Percentiles rank a stretch among this genome's conserved stretches.
phyloP scores from a whole-genome alignment of 2,888 invertebrate genomes.

The Phengaris arion region DNA sequence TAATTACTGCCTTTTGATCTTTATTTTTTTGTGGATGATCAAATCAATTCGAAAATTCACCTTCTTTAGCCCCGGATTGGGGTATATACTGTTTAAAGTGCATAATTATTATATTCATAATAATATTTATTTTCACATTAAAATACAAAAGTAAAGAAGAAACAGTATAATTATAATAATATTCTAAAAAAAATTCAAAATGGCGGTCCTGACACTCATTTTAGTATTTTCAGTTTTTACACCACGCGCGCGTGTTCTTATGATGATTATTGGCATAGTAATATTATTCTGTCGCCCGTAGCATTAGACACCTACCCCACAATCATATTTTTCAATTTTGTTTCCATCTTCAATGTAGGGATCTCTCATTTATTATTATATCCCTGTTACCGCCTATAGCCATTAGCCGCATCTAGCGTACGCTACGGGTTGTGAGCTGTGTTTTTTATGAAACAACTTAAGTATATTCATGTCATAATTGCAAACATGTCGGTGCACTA shows the following conservation, averaged over 20 bases:
- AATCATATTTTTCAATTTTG: slow-evolving; percentile 4
- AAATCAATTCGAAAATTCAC: too few relatives aligned
- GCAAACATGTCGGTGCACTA: neutral
- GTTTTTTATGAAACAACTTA: neutral
- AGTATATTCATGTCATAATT: neutral
- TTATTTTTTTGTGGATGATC: too few relatives aligned
- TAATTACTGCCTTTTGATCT: too few relatives aligned
- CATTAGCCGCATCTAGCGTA: neutral
- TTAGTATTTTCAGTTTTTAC: neutral
- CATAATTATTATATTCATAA: too few relatives aligned
- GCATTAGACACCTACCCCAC: neutral
- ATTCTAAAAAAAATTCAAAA: too few relatives aligned
- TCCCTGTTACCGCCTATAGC: neutral
- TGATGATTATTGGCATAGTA: neutral
- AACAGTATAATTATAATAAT: too few relatives aligned
- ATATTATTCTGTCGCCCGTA: slow-evolving; percentile 5
- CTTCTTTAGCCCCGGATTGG: too few relatives aligned
- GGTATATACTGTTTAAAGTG: too few relatives aligned
- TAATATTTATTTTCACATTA: too few relatives aligned
- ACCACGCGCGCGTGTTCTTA: neutral
- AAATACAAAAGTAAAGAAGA: too few relatives aligned
- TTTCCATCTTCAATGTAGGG: neutral
- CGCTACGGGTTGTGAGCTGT: neutral
- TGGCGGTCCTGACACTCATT: neutral
- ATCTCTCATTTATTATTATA: neutral